phyloP scores from a whole-genome alignment of 2,797 vertebrate species.

The Scleropages formosus region DNA sequence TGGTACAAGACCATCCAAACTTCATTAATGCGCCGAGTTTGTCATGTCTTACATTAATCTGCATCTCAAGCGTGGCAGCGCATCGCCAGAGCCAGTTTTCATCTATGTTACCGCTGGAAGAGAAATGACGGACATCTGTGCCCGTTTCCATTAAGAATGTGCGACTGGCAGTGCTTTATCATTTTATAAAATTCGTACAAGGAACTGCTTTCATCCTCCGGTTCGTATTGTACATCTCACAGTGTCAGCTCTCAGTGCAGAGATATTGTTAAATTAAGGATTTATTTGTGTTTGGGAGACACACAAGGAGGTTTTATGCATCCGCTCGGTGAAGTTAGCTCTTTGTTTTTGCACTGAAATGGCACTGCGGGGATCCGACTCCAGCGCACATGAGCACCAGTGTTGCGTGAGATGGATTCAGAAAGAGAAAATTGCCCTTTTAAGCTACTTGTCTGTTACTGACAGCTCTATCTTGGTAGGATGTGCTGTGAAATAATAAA shows the following conservation, averaged over 20 bases:
- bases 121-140: background rate
- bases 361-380: background rate
- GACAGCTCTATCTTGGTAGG: too few relatives aligned
- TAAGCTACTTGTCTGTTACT: too few relatives aligned
- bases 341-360: constrained; percentile 12
- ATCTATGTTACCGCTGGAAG: background rate
- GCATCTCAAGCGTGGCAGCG: background rate
- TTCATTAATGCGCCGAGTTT: constrained; percentile 3
- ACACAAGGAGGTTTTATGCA: constrained; percentile 9
- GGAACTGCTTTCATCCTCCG: background rate
- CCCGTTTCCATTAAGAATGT: constrained; percentile 1
- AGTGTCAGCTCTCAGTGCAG: constrained; percentile 2
- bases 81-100: background rate
- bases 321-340: background rate
- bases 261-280: constrained; percentile 9
- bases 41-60: background rate
- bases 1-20: too few relatives aligned
- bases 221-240: constrained; percentile 14
- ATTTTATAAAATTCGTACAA: background rate
- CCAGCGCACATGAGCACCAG: background rate
- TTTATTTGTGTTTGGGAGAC: constrained; percentile 1
- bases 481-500: too few relatives aligned
- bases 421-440: too few relatives aligned
- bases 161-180: background rate
- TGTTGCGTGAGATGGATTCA: too few relatives aligned